Percentiles rank a stretch among this genome's conserved stretches.
phyloP scores from a whole-genome alignment of 2,888 invertebrate genomes.

The Thalpophila matura region DNA sequence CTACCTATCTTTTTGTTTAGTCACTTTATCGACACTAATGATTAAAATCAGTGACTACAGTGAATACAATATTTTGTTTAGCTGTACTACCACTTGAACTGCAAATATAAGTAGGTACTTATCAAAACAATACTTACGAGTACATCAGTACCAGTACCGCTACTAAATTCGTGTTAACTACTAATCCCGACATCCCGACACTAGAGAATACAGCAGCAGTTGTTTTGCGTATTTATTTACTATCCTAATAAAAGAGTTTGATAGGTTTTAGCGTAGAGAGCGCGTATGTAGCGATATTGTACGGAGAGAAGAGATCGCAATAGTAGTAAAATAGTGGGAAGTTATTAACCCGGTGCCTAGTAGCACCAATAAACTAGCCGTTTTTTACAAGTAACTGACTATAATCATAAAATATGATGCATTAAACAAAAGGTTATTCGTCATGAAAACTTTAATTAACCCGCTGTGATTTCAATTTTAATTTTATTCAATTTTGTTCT shows the following conservation, averaged over 20 bases:
- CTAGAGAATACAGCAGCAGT: background rate
- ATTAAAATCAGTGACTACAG: no score
- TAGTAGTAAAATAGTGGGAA: conserved; percentile 31
- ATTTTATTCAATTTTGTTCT: no score
- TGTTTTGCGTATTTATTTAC: conserved; percentile 18
- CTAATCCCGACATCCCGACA: no score
- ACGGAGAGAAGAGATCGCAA: conserved; percentile 7
- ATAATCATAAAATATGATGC: background rate
- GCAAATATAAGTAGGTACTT: no score
- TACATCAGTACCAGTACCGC: no score
- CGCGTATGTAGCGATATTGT: conserved; percentile 5
- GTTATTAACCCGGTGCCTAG: conserved; percentile 51
- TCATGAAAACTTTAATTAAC: conserved; percentile 11
- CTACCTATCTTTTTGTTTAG: no score
- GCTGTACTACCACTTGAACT: no score
- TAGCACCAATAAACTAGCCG: conserved; percentile 32
- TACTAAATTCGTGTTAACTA: background rate
- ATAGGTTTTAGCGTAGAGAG: conserved; percentile 7
- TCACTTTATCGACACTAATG: no score
- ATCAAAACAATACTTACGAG: no score
- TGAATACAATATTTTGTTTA: no score
- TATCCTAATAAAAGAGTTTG: conserved; percentile 19
- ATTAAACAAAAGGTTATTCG: conserved; percentile 1
- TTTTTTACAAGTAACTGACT: conserved; percentile 5
- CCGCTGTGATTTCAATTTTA: no score